Evolutionary conservation across 37 sponge, comb jelly and placozoan species (phyloP).

Genomic region (Haliclona indistincta): DNA sequence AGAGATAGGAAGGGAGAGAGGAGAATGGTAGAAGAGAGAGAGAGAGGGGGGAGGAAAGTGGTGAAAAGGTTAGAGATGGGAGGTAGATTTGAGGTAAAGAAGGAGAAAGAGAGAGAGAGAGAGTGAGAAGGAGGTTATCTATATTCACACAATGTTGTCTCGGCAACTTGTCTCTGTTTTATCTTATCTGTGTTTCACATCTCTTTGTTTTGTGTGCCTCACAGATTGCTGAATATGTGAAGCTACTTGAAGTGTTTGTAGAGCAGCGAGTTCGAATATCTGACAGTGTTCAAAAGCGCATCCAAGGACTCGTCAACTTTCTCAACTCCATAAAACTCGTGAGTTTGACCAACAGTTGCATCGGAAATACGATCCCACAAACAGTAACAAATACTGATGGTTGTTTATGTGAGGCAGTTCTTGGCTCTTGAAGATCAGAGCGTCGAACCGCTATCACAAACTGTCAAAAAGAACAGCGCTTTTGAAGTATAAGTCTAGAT

Average conservation of each 20-base stretch:
- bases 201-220: neutral
- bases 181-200: no score
- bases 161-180: neutral
- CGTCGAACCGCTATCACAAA: no score
- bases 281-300: slow-evolving; percentile 34
- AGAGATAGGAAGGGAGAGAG: neutral
- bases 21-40: neutral
- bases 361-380: neutral
- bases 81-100: no score
- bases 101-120: neutral
- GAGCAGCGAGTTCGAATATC: slow-evolving; percentile 32
- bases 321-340: slow-evolving; percentile 51
- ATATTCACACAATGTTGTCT: neutral
- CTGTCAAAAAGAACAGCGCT: no score
- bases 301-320: slow-evolving; percentile 34
- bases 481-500: no score
- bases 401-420: no score
- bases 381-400: no score
- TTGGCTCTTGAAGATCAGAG: no score
- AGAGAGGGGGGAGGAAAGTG: slow-evolving; percentile 9
- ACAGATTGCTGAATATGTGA: slow-evolving; percentile 38
- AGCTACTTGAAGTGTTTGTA: slow-evolving; percentile 36
- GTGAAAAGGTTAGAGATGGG: no score
- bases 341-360: neutral
- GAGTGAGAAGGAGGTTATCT: neutral